Percentiles rank a stretch among this genome's conserved stretches.
Conservation (phyloP, 2,888 invertebrate species). For the Polyploca ridens region DNA sequence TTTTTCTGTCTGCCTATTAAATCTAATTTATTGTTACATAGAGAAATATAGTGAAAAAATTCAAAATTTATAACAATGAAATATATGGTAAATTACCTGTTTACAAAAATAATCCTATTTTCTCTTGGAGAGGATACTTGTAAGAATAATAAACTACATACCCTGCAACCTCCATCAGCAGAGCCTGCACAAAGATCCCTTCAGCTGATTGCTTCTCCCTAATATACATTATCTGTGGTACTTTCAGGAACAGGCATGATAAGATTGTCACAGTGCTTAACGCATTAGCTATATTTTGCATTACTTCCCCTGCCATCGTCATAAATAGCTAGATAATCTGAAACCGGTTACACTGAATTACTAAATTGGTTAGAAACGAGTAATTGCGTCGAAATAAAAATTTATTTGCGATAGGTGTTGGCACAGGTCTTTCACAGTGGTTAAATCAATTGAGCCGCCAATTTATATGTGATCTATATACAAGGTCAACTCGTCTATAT, state of each 20-base stretch:
- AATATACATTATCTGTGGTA: slow-evolving; percentile 92
- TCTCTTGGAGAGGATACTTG: not conserved
- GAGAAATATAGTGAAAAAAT: no score
- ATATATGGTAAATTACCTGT: no score
- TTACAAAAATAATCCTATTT: not conserved
- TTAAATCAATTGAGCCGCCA: slow-evolving; percentile 47
- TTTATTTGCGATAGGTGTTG: slow-evolving; percentile 22
- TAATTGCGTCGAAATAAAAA: not conserved
- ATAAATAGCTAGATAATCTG: not conserved
- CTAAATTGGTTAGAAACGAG: not conserved
- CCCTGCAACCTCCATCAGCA: slow-evolving; percentile 89
- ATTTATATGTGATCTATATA: slow-evolving; percentile 36
- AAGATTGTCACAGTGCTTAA: slow-evolving; percentile 91
- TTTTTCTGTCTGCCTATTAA: no score
- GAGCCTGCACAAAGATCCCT: slow-evolving; percentile 87
- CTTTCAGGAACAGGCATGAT: slow-evolving; percentile 91
- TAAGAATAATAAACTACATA: slow-evolving; percentile 55
- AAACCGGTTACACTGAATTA: not conserved
- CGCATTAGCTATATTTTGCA: slow-evolving; percentile 49
- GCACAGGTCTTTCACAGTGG: slow-evolving; percentile 35
- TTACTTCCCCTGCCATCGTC: slow-evolving; percentile 43
- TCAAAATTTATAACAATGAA: no score
- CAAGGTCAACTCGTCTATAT: slow-evolving; percentile 38
- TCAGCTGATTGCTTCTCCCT: slow-evolving; percentile 86
- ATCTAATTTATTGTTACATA: no score